A percentile compares a stretch with the other conserved stretches of the same genome.
These are phyloP conservation scores for Euphonia xanthogaster DNA, from an alignment of 2,797 vertebrate species.

Conservation along the genomic window DNA sequence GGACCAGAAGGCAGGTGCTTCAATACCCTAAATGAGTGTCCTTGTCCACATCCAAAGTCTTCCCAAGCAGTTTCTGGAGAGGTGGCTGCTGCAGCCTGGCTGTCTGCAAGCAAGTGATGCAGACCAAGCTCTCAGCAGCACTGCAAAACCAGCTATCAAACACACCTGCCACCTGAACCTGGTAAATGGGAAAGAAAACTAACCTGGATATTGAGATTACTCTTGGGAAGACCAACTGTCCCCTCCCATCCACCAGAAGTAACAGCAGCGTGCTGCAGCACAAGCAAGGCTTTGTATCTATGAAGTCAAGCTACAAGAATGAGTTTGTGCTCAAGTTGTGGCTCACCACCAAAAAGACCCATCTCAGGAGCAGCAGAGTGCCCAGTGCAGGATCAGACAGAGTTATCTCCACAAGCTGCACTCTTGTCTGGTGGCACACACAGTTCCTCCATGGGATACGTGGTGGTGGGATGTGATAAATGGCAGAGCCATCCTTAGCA, in stretches of 20 bases:
- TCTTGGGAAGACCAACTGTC: not conserved
- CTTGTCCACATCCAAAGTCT: rapidly evolving
- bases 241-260: not conserved
- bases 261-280: rapidly evolving
- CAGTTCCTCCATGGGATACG: not conserved
- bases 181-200: not conserved
- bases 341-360: not conserved
- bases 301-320: rapidly evolving
- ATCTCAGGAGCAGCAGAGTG: not conserved
- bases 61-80: not conserved
- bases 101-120: not conserved
- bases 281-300: not conserved
- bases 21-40: rapidly evolving
- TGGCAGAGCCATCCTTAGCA: not conserved
- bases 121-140: constrained; percentile 24
- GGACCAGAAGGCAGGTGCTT: not conserved
- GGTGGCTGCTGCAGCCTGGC: not conserved
- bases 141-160: constrained; percentile 36
- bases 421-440: not conserved
- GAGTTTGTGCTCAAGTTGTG: not conserved
- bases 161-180: not conserved
- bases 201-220: not conserved
- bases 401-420: not conserved
- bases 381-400: not conserved
- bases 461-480: not conserved